phyloP scores from a whole-genome alignment of 2,888 invertebrate genomes.

The Trichacis sp. region DNA sequence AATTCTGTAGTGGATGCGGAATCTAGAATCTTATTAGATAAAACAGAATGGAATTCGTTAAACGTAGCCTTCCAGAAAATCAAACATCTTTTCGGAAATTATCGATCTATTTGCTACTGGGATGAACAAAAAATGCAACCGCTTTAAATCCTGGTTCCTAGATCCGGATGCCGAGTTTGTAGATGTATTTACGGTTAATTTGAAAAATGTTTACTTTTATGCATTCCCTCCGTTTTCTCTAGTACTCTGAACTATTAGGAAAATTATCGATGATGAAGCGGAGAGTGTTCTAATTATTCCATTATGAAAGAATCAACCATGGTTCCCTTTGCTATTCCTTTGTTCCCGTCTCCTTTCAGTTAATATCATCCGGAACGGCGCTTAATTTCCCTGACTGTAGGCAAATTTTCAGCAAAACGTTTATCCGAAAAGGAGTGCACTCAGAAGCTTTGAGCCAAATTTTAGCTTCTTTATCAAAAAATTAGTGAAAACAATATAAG shows the following conservation, averaged over 20 bases:
- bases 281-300: conserved; percentile 29
- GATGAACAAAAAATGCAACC: conserved; percentile 47
- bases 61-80: conserved; percentile 23
- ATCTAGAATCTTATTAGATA: conserved; percentile 12
- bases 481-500: conserved; percentile 10
- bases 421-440: conserved; percentile 36
- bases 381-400: conserved; percentile 52
- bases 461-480: neutral
- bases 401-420: conserved; percentile 46
- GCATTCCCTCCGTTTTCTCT: conserved; percentile 43
- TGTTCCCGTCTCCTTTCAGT: conserved; percentile 45
- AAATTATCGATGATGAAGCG: conserved; percentile 46
- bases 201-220: conserved; percentile 42
- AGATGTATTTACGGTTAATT: conserved; percentile 48
- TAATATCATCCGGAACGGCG: conserved; percentile 39
- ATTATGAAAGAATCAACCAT: conserved; percentile 50
- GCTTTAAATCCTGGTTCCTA: conserved; percentile 47
- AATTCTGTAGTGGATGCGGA: conserved; percentile 14
- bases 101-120: conserved; percentile 49
- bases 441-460: conserved; percentile 12
- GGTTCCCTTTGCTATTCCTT: conserved; percentile 50
- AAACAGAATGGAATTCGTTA: conserved; percentile 32
- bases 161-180: conserved; percentile 45
- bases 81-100: conserved; percentile 34
- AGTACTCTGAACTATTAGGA: conserved; percentile 20